Percentiles rank a stretch among this genome's conserved stretches.
phyloP scores from a whole-genome alignment of 2,888 invertebrate species.

The Tenthredo notha region DNA sequence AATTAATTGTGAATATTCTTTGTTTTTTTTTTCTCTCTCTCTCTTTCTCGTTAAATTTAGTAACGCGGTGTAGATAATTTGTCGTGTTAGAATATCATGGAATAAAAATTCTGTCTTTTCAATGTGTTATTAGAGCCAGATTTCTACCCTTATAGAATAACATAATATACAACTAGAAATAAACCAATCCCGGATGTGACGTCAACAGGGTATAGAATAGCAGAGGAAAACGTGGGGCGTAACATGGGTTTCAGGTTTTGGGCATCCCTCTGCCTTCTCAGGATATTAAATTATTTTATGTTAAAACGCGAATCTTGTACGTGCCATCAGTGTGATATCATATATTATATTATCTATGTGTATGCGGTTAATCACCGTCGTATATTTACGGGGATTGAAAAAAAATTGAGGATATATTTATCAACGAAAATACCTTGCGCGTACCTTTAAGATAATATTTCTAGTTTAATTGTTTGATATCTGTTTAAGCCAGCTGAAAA shows the following conservation, averaged over 20 bases:
- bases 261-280: not conserved
- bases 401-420: not conserved
- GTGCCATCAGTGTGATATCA: not conserved
- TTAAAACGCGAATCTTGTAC: constrained; percentile 28
- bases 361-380: not conserved
- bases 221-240: constrained; percentile 6
- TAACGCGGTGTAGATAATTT: not conserved
- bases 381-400: not conserved
- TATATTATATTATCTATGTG: not conserved
- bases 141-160: not conserved
- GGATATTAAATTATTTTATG: constrained; percentile 37
- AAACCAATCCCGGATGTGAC: not conserved
- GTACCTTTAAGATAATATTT: not conserved
- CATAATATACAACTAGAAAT: not conserved
- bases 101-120: not conserved
- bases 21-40: not conserved
- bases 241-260: not conserved
- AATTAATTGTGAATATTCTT: no score
- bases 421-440: not conserved
- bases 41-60: no score
- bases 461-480: not conserved
- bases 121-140: not conserved
- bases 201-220: not conserved
- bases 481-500: not conserved
- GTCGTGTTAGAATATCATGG: not conserved